Conservation (phyloP, 2,888 invertebrate species). For the Synergus gifuensis region DNA sequence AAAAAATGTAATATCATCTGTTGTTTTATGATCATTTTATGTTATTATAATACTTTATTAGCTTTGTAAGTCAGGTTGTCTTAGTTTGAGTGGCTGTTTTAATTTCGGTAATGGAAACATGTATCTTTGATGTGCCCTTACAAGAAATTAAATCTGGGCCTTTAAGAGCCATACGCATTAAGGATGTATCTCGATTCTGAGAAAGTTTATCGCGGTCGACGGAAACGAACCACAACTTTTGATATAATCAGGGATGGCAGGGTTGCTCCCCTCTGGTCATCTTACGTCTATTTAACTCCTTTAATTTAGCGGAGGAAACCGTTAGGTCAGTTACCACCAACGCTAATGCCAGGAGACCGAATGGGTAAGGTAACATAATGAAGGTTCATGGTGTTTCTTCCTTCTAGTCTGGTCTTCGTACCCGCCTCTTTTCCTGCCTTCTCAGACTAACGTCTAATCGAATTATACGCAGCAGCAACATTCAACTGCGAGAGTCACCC, state of each 20-base stretch:
- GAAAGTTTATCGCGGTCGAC: slow-evolving; percentile 42
- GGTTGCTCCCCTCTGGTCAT: slow-evolving; percentile 65
- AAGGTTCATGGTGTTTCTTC: slow-evolving; percentile 73
- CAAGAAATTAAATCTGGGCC: slow-evolving; percentile 38
- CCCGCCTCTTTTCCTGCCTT: slow-evolving; percentile 63
- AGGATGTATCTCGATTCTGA: slow-evolving; percentile 43
- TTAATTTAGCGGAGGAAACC: slow-evolving; percentile 73
- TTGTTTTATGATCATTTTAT: background rate
- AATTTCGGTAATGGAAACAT: slow-evolving; percentile 32
- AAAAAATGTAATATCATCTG: slow-evolving; percentile 28
- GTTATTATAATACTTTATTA: background rate
- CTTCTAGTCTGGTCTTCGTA: slow-evolving; percentile 57
- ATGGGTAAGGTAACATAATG: slow-evolving; percentile 73
- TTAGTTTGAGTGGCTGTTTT: slow-evolving; percentile 18
- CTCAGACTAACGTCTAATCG: slow-evolving; percentile 73
- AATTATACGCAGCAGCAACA: slow-evolving; percentile 71
- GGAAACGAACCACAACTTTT: slow-evolving; percentile 60
- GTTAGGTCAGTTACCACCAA: slow-evolving; percentile 72
- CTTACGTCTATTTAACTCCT: slow-evolving; percentile 72
- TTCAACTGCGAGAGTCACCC: slow-evolving; percentile 59
- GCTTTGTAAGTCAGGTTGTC: background rate
- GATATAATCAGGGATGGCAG: slow-evolving; percentile 65
- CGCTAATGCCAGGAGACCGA: slow-evolving; percentile 71
- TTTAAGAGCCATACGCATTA: slow-evolving; percentile 39
- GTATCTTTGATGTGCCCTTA: slow-evolving; percentile 37